Evolutionary conservation across 2,797 vertebrate genomes (phyloP), one percentile per base, ranked within the genome.

Genomic region (Melanogrammus aeglefinus): DNA sequence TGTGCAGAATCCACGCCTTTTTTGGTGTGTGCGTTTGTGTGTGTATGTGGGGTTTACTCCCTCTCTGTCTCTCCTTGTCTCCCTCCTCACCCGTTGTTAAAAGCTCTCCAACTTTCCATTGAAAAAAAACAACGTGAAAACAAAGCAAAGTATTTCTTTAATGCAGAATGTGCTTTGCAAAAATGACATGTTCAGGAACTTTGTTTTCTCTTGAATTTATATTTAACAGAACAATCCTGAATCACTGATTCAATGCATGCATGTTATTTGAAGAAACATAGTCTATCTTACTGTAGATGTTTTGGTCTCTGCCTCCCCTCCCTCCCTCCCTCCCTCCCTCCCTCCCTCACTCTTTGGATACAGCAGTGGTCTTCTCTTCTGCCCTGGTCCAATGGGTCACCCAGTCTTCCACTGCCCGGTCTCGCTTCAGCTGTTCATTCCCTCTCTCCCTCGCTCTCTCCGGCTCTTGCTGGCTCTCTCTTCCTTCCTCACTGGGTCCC

Each of bases 1-100:
- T 82, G 84, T 84, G 76, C 88, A 82, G 78, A 81, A 82, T 92
- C 85, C 83, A 89, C 89, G 84, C 92, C 91, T 92, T 93, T 91
- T 93, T 92, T 93, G 92, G 93, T 90, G 84, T 73, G 87, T 79
- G 75, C 76, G 70, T 85, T 29, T 72, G 31, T 72, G 24, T 31
- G 24, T 71, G 24, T 69, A 36, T 80, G 21, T 75, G 39, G 72
- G 76, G 51, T 35, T 75, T 27, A 27, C 63, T 66, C 63, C 24
- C 63, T 27, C 57, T 66, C 63, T 27, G n/a, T 66, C 63, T 27
- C 63, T 66, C 63, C 24, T 27, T 27, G n/a, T 66, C 63, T 66
- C 63, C 27, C 63, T n/a, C 51, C 63, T 66, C 63, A 27, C 24
- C n/a, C 63, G 6, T n/a, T 66, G 63, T 66, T 27, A 27, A 66